A percentile compares a stretch with the other conserved stretches of the same genome.
Conservation (phyloP, 2,797 vertebrate genomes). For the Cryptoprocta ferox region DNA sequence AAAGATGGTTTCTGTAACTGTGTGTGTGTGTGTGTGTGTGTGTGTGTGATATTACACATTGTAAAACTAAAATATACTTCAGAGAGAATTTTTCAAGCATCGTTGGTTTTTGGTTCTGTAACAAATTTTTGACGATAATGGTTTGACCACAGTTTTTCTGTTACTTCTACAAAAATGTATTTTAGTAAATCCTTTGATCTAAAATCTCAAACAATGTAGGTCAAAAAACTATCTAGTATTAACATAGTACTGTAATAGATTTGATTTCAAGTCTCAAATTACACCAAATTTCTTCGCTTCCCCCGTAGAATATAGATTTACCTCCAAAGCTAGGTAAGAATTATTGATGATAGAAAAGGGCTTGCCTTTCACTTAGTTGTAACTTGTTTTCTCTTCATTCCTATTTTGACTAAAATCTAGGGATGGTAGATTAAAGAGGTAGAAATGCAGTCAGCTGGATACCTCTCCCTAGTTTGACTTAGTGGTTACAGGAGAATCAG, state of each 20-base stretch:
- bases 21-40: too few species aligned
- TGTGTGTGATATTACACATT: not conserved
- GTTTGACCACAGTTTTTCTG: not conserved
- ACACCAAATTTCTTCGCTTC: not conserved
- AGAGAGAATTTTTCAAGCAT: not conserved
- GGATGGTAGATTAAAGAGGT: not conserved
- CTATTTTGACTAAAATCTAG: not conserved
- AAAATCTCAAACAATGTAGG: not conserved
- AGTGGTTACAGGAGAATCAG: not conserved
- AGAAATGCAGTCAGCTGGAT: not conserved
- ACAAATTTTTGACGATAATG: not conserved
- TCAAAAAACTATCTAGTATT: not conserved
- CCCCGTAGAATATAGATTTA: not conserved
- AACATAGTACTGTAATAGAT: not conserved
- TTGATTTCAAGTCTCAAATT: not conserved
- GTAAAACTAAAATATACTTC: not conserved
- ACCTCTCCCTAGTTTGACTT: not conserved
- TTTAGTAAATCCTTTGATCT: constrained; percentile 38
- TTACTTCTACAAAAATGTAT: constrained; percentile 4
- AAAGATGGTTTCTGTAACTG: not conserved
- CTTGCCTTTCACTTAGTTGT: not conserved
- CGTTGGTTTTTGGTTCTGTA: not conserved
- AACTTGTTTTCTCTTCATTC: not conserved
- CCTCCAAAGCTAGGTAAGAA: not conserved
- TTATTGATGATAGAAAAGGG: not conserved